These are phyloP conservation scores for Aviceda cuculoides DNA, from an alignment of 2,797 vertebrate genomes.

Conservation along the genomic window DNA sequence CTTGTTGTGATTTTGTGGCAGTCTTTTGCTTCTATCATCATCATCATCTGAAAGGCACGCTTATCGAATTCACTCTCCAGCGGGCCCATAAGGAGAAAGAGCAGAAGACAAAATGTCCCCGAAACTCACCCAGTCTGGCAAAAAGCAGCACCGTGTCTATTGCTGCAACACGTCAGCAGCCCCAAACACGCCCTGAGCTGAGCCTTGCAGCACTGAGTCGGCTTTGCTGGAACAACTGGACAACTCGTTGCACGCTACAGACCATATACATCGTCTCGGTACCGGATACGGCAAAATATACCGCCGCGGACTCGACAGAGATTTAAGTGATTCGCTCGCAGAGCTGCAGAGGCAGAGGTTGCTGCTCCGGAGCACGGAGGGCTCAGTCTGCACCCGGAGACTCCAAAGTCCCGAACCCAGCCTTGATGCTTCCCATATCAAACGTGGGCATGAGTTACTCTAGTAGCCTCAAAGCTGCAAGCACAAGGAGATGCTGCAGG, in stretches of 20 bases:
- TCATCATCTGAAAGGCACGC: background rate
- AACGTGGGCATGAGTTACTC: accelerated
- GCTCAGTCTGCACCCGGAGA: background rate
- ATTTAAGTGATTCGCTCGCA: accelerated
- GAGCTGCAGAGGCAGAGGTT: background rate
- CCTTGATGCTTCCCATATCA: background rate
- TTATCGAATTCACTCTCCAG: background rate
- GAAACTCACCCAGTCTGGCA: background rate
- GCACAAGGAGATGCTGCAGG: background rate
- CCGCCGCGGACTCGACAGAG: background rate
- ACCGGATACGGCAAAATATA: background rate
- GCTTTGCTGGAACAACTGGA: conserved; percentile 16
- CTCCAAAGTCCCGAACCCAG: background rate
- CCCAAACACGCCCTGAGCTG: background rate
- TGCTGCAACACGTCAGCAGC: conserved; percentile 31
- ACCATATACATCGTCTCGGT: background rate
- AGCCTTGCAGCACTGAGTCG: background rate
- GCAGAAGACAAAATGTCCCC: background rate
- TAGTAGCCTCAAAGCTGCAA: background rate
- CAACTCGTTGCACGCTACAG: background rate
- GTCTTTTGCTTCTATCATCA: background rate
- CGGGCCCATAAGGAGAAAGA: background rate
- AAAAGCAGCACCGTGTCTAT: background rate
- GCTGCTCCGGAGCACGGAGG: background rate
- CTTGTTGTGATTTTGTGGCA: background rate